Conservation (phyloP, 2,113 vertebrate species). For the Phycodurus eques region DNA sequence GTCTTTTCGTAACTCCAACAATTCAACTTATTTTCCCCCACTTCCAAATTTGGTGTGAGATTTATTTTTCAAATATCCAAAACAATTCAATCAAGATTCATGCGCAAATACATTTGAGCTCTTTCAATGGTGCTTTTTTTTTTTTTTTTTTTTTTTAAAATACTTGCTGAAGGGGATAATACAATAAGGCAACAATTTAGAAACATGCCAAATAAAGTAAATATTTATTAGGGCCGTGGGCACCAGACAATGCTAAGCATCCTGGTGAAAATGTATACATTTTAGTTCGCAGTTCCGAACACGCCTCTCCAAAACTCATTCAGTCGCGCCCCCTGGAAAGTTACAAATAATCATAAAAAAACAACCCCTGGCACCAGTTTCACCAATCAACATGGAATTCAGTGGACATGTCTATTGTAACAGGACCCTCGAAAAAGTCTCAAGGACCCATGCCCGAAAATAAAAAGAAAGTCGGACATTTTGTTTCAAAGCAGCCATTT, state of each 20-base stretch:
- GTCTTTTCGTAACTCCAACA: conserved; percentile 37
- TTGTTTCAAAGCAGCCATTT: too few relatives aligned
- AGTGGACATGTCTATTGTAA: too few relatives aligned
- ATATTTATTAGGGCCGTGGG: not conserved
- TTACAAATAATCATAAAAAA: not conserved
- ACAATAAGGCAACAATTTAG: not conserved
- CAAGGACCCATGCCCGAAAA: too few relatives aligned
- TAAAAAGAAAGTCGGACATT: too few relatives aligned
- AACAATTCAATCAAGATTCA: not conserved
- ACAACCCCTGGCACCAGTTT: not conserved
- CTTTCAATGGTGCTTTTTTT: not conserved
- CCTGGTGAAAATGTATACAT: too few relatives aligned
- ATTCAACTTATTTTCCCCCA: conserved; percentile 17
- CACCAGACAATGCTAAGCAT: not conserved
- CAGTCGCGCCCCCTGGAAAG: not conserved
- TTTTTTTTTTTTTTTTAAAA: not conserved
- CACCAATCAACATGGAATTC: too few relatives aligned
- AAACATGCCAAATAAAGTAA: not conserved
- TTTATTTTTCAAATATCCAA: not conserved
- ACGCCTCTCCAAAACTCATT: too few relatives aligned
- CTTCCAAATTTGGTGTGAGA: conserved; percentile 14
- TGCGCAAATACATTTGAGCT: not conserved
- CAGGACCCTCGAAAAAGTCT: too few relatives aligned
- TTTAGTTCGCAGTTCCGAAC: too few relatives aligned
- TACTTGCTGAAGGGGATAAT: not conserved